A percentile compares a stretch with the other conserved stretches of the same genome.
Evolutionary conservation across 2,888 invertebrate species (phyloP).

Genomic region (Saturnia pavonia): DNA sequence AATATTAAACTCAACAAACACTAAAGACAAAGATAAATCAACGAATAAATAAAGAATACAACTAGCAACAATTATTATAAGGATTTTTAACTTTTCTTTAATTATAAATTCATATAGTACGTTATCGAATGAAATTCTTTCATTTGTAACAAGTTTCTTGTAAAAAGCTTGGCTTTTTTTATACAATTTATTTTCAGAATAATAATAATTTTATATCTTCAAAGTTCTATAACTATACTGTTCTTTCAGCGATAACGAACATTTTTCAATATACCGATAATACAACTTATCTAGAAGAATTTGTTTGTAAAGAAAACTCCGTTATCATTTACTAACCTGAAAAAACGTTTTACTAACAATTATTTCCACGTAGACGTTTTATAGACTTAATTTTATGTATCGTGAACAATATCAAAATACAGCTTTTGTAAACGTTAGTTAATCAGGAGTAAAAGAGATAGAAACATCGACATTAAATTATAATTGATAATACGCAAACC

Average conservation of each 20-base stretch:
- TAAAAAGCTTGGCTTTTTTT: background rate
- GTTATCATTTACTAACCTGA: background rate
- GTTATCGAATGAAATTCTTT: background rate
- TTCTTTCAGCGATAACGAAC: background rate
- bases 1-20: conserved; percentile 14
- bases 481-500: background rate
- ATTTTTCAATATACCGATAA: background rate
- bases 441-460: background rate
- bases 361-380: background rate
- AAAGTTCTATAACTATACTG: background rate
- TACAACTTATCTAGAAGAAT: background rate
- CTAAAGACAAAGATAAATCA: background rate
- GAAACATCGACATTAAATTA: conserved; percentile 8
- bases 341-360: background rate
- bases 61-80: conserved; percentile 6
- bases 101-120: background rate
- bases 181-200: background rate
- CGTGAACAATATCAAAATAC: background rate
- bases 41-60: background rate
- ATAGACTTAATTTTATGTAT: background rate
- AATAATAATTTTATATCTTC: background rate
- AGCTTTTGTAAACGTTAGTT: background rate
- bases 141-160: background rate
- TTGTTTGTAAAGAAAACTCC: background rate
- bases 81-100: background rate